Conservation (phyloP, 2,797 vertebrate species). For the Adelosebastes latens region DNA sequence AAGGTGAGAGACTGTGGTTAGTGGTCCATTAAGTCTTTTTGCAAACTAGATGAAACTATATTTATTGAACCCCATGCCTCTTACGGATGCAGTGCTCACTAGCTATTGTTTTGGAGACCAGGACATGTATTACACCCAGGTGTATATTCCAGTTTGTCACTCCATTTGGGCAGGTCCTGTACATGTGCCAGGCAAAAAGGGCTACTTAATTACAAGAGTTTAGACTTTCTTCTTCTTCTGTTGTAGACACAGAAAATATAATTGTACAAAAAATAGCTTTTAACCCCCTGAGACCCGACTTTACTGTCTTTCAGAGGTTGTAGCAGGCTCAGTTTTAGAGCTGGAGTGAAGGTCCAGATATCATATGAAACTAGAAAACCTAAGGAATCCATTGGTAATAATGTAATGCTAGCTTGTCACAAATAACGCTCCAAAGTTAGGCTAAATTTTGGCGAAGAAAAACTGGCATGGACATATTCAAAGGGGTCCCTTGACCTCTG, state of each 20-base stretch:
- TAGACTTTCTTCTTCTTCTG: background rate
- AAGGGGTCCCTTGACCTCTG: too few relatives aligned
- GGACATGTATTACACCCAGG: background rate
- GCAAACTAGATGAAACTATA: background rate
- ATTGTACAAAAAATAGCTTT: background rate
- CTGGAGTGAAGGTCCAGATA: too few relatives aligned
- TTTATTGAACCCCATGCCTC: background rate
- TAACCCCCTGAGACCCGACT: background rate
- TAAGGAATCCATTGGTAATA: too few relatives aligned
- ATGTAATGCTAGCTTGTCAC: too few relatives aligned
- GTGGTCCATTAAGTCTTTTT: background rate
- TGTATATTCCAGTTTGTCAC: background rate
- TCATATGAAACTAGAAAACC: too few relatives aligned
- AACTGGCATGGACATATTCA: too few relatives aligned
- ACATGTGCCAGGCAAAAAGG: background rate
- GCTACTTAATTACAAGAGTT: background rate
- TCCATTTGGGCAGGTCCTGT: background rate
- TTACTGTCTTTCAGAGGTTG: too few relatives aligned
- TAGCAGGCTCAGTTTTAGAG: too few relatives aligned
- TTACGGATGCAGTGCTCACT: background rate
- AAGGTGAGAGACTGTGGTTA: conserved; percentile 82
- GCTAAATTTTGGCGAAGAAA: too few relatives aligned
- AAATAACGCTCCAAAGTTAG: too few relatives aligned
- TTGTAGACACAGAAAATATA: background rate
- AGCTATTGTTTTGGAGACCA: background rate